phyloP scores from a whole-genome alignment of 2,888 invertebrate genomes.

The Scaptomyza polygonia region DNA sequence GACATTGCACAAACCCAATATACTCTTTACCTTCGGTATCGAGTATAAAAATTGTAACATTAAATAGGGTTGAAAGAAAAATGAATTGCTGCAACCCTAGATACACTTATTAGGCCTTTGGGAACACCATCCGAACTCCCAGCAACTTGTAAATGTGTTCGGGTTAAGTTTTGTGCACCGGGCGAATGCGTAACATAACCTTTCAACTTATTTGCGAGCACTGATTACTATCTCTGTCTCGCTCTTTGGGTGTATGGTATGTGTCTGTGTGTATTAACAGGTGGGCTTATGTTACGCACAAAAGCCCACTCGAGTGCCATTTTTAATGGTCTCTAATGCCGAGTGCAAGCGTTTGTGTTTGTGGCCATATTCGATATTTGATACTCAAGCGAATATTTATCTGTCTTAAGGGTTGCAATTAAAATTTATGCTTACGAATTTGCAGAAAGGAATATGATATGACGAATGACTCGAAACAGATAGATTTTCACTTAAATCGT shows the following conservation, averaged over 20 bases:
- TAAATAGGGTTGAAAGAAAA: background rate
- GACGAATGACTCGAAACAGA: background rate
- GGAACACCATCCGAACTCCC: background rate
- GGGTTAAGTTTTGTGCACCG: conserved; percentile 31
- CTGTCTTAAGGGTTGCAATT: conserved; percentile 4
- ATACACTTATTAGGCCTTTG: conserved; percentile 1
- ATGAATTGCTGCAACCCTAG: background rate
- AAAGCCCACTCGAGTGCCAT: conserved; percentile 43
- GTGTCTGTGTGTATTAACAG: conserved; percentile 40
- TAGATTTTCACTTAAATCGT: background rate
- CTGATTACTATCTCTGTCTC: conserved; percentile 33
- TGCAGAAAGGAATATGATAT: background rate
- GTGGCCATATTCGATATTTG: conserved; percentile 4
- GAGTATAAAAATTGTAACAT: background rate
- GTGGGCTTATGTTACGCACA: conserved; percentile 30
- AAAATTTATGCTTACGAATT: background rate
- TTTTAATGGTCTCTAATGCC: conserved; percentile 41
- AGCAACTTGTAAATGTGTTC: conserved; percentile 35
- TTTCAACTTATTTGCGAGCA: conserved; percentile 44
- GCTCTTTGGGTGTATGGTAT: conserved; percentile 1
- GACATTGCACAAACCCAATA: no score
- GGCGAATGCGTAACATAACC: conserved; percentile 61
- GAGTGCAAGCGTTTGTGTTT: background rate
- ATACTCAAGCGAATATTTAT: conserved; percentile 2
- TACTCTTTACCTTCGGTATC: no score